Evolutionary conservation across 2,797 vertebrate genomes (phyloP).

Genomic region (Chanos chanos): DNA sequence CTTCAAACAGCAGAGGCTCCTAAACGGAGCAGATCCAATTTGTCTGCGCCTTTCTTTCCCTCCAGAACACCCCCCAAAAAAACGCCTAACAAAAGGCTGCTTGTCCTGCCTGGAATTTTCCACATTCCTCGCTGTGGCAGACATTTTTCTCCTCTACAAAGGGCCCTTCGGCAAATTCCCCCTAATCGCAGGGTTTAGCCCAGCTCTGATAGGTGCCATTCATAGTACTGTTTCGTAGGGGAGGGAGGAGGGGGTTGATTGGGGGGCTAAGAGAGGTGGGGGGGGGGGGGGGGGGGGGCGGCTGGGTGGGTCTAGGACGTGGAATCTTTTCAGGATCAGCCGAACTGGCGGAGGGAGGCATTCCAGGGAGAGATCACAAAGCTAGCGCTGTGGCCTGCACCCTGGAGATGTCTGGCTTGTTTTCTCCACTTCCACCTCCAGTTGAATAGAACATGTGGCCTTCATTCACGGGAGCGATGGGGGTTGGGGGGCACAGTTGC

Average conservation of each 20-base stretch:
- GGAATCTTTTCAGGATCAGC: constrained; percentile 79
- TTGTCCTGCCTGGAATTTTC: constrained; percentile 95
- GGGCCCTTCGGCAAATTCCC: constrained; percentile 90
- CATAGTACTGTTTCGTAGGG: constrained; percentile 80
- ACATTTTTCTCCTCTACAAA: constrained; percentile 95
- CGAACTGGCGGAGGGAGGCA: constrained; percentile 69
- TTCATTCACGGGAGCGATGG: constrained; percentile 48
- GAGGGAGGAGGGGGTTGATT: constrained; percentile 48
- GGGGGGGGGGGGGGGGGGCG: constrained; percentile 7
- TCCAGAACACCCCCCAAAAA: constrained; percentile 76
- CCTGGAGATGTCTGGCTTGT: constrained; percentile 51
- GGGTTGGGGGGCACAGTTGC: constrained; percentile 34
- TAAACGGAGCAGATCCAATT: constrained; percentile 77
- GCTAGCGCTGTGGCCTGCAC: constrained; percentile 64
- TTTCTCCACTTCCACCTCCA: constrained; percentile 47
- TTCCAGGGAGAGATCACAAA: constrained; percentile 77
- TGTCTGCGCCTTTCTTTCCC: constrained; percentile 89
- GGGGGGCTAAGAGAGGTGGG: constrained; percentile 61
- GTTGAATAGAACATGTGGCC: constrained; percentile 57
- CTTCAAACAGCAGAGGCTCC: constrained; percentile 79
- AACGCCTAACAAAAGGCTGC: constrained; percentile 86
- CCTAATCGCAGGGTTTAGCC: constrained; percentile 90
- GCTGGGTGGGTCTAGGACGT: constrained; percentile 17
- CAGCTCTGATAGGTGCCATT: constrained; percentile 90
- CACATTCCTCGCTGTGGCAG: constrained; percentile 91